Base-by-base conservation (phyloP, 2,113 vertebrate species). In the Acrocephalus arundinaceus region DNA sequence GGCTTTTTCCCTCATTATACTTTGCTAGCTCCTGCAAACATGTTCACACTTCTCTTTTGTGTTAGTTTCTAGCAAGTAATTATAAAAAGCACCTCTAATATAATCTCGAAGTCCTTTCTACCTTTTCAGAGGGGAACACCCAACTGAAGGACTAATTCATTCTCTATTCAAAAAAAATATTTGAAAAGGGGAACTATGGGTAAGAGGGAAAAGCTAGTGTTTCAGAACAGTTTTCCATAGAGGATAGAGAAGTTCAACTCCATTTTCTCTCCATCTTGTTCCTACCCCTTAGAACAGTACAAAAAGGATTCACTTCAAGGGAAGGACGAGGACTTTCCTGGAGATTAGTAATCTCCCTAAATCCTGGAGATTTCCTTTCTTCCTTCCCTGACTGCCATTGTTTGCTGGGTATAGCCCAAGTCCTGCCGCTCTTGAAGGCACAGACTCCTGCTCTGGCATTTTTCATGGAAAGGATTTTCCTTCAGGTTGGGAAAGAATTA, bases 1-100 rank as follows among this genome's bases (percentile, higher is more conserved):
- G 28, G 54, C 24, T 90, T 94, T 93, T 92, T 54, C 55, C 76
- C 78, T 95, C 85, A 92, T 95, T 95, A 93, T 90, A 35, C 16
- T 77, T 91, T 57, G 54, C 37, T 90, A 73, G 45, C 25, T 94
- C 75, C 85, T 62, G 59, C 62, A 96, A 94, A 92, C 46, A 58
- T 68, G 62, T 94, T 96, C 92, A 83, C 79, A 70, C 49, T 94
- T 95, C 75, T 33, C 68, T 88, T 95, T 93, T 93, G 49, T 90
- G 54, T 58, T 88, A 83, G 22, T 70, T 88, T 93, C 82, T 80
- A 77, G 14, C 54, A 90, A 86, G 85, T 92, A 90, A 94, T 97
- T 94, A 85, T 54, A 62, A 67, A 93, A 91, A 93, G 54, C 18
- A 37, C 25, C 31, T 58, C 31, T 41, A 94, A 82, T 65, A 91